Evolutionary conservation across 2,888 invertebrate genomes (phyloP), one percentile per base, ranked within the genome.

Genomic region (Sericinus montela): DNA sequence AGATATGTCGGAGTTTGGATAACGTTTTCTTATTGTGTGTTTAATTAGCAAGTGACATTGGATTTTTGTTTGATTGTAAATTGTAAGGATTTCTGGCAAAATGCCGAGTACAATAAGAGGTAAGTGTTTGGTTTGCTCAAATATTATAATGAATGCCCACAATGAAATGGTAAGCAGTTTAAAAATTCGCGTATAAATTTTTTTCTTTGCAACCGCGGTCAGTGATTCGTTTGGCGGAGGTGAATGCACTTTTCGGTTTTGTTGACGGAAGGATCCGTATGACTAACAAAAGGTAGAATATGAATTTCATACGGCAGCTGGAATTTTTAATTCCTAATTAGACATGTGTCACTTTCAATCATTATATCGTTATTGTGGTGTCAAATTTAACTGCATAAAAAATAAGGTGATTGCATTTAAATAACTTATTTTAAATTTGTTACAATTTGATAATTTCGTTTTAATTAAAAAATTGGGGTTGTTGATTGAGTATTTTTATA

Each of bases 91-190:
- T 67, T 69, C 10, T 60, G 59, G 45, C 79, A 88, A 81, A 75
- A 89, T 89, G 89, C 89, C 89, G 54, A 89, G 89, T 63, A 89
- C 89, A 57, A 89, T 89, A 65, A 62, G 89, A 89, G 89, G 89
- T 89, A 59, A 77, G 82, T 73, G 42, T 34, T 23, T 19, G 14
- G 29, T 19, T n/a, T n/a, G 5, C 19, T 3, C 19, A 19, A 2
- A 19, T 19, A 6, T 40, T 40, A 28, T 35, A 34, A 16, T 36
- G 34, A 41, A 16, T 43, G 16, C 16, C 3, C 34, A 1, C 2
- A 44, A 3, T 10, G 6, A 40, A 5, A 19, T n/a, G 16, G 28
- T 28, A 34, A 29, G 42, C 6, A 28, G 10, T 36, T 25, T 43
- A 8, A 15, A 23, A 13, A 30, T 51, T 38, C 44, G 14, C 36